A percentile compares a stretch with the other conserved stretches of the same genome.
phyloP scores from a whole-genome alignment of 2,113 vertebrate species.

The Murina feae region DNA sequence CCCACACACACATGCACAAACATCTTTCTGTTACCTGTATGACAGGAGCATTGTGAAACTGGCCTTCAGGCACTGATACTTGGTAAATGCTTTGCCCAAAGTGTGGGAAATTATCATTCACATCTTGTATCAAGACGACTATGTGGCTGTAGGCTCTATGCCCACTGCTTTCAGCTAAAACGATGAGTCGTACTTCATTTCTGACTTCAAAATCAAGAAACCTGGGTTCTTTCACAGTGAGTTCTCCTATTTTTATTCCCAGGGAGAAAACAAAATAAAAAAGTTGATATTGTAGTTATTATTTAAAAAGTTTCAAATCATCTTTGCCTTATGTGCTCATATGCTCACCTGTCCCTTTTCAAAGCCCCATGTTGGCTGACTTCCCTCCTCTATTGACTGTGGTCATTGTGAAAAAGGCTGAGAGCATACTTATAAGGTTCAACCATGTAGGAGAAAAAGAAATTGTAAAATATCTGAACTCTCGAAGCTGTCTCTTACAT shows the following conservation, averaged over 20 bases:
- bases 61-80: slow-evolving; percentile 88
- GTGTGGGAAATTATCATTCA: slow-evolving; percentile 88
- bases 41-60: slow-evolving; percentile 81
- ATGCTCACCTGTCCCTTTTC: not conserved
- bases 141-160: slow-evolving; percentile 83
- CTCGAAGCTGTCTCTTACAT: not conserved
- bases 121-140: slow-evolving; percentile 84
- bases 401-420: not conserved
- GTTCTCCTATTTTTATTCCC: slow-evolving; percentile 81
- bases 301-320: not conserved
- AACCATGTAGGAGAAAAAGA: not conserved
- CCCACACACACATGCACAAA: not conserved
- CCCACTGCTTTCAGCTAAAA: slow-evolving; percentile 84
- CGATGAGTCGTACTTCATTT: slow-evolving; percentile 80
- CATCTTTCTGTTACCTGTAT: slow-evolving; percentile 84
- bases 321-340: not conserved
- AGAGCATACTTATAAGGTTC: not conserved
- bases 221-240: slow-evolving; percentile 86
- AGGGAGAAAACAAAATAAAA: not conserved
- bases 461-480: not conserved
- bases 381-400: not conserved
- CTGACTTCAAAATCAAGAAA: slow-evolving; percentile 88
- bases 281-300: not conserved
- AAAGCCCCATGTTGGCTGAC: too few species aligned
- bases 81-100: slow-evolving; percentile 86